phyloP scores from a whole-genome alignment of 2,113 vertebrate genomes.

The Agapornis roseicollis region DNA sequence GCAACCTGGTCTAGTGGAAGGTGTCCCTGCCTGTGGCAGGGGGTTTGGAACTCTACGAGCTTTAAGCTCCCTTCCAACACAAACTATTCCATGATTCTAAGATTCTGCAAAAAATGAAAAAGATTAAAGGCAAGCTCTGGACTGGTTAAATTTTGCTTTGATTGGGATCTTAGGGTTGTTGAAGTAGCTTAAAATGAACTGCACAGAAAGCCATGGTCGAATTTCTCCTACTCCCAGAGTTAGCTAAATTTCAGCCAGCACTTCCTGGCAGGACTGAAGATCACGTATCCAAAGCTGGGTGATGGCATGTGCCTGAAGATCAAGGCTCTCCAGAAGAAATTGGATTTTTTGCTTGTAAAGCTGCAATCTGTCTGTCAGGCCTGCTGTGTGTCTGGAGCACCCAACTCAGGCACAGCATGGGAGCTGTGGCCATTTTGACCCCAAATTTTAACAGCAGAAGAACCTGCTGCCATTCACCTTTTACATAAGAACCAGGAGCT shows the following conservation, averaged over 20 bases:
- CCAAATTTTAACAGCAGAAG: neutral
- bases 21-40: neutral
- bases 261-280: neutral
- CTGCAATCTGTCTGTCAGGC: neutral
- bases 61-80: neutral
- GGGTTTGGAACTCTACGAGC: neutral
- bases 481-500: neutral
- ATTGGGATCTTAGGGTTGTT: rapidly evolving
- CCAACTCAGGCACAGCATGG: neutral
- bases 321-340: neutral
- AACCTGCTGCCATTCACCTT: neutral
- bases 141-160: neutral
- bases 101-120: neutral
- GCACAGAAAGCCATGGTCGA: neutral
- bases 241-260: neutral
- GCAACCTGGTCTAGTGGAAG: neutral
- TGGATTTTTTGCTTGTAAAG: neutral
- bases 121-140: neutral
- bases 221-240: neutral
- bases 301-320: neutral
- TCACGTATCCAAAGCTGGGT: rapidly evolving
- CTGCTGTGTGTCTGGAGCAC: neutral
- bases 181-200: neutral
- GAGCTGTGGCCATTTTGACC: neutral
- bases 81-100: neutral